Percentiles rank a stretch among this genome's conserved stretches.
These are phyloP conservation scores for Conus canariensis DNA, from an alignment of 2,888 invertebrate species.

Conservation along the genomic window DNA sequence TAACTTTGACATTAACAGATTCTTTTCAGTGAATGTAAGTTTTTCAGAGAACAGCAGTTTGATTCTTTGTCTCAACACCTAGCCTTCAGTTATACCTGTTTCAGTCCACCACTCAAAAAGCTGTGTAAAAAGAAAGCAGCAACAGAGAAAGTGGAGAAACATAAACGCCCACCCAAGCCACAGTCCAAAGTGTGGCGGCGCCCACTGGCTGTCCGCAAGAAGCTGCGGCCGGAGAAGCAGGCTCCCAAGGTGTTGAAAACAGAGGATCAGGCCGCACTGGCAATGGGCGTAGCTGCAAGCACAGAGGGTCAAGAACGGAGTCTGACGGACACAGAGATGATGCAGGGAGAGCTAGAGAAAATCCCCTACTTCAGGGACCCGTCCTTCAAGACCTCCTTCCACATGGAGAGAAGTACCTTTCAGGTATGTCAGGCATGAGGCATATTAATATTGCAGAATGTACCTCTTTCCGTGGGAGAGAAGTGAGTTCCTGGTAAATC, in stretches of 20 bases:
- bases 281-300: neutral
- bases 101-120: constrained; percentile 35
- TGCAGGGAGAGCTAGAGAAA: constrained; percentile 39
- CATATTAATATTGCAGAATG: too few species aligned
- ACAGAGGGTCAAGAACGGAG: constrained; percentile 2
- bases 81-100: neutral
- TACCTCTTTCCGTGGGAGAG: too few species aligned
- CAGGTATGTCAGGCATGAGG: neutral
- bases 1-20: too few species aligned
- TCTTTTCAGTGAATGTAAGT: too few species aligned
- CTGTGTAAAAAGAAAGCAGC: constrained; percentile 24
- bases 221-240: neutral
- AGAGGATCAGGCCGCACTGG: neutral
- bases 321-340: constrained; percentile 38
- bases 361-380: constrained; percentile 41
- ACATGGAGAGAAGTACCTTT: constrained; percentile 42
- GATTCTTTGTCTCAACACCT: too few species aligned
- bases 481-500: too few species aligned
- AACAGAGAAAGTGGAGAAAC: constrained; percentile 25
- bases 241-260: neutral
- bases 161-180: constrained; percentile 7
- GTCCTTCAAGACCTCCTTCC: constrained; percentile 33
- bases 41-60: too few species aligned
- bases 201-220: neutral
- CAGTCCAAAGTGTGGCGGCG: constrained; percentile 24